These are phyloP conservation scores for Trissoscelio sp. DNA, from an alignment of 2,888 invertebrate species.

Conservation along the genomic window DNA sequence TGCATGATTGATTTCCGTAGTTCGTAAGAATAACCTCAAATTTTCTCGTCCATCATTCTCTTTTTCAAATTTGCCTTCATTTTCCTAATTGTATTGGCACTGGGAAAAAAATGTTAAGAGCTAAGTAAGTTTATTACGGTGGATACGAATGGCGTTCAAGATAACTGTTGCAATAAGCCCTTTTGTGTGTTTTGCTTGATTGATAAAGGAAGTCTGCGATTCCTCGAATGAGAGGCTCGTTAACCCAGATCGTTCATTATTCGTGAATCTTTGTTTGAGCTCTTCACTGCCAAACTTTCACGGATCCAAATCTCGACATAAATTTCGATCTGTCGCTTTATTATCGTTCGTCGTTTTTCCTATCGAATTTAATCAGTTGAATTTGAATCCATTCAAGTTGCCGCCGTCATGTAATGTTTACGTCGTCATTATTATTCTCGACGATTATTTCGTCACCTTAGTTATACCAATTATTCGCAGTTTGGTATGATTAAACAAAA, in stretches of 20 bases:
- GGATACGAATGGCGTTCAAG: conserved; percentile 22
- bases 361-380: no score
- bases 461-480: conserved; percentile 27
- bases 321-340: no score
- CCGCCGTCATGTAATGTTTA: background rate
- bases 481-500: conserved; percentile 35
- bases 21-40: no score
- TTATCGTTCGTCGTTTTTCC: background rate
- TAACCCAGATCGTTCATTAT: conserved; percentile 56
- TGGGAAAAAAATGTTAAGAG: conserved; percentile 30
- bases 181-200: conserved; percentile 49
- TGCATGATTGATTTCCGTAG: no score
- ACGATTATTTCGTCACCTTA: conserved; percentile 22
- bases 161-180: conserved; percentile 31
- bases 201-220: conserved; percentile 50
- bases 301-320: background rate
- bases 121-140: conserved; percentile 38
- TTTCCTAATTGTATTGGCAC: conserved; percentile 10
- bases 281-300: conserved; percentile 13
- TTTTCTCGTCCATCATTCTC: background rate
- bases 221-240: conserved; percentile 49
- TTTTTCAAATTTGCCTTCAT: background rate
- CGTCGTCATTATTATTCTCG: conserved; percentile 3
- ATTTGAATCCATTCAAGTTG: no score
- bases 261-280: conserved; percentile 35